A percentile compares a stretch with the other conserved stretches of the same genome.
Evolutionary conservation across 2,797 vertebrate species (phyloP).

Genomic region (Hydrocynus forskahlii): DNA sequence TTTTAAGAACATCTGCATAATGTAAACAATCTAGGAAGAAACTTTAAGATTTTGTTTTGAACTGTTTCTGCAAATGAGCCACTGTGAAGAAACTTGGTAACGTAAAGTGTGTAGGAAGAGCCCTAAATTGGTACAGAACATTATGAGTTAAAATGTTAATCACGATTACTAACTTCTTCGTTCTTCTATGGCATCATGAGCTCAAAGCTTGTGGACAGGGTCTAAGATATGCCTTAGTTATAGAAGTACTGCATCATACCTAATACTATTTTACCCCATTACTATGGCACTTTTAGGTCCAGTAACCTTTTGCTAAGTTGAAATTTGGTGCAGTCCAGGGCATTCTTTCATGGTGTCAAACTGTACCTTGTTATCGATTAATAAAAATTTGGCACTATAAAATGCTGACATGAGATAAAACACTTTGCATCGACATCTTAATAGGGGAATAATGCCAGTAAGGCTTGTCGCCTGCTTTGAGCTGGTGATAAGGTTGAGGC

Average conservation of each 20-base stretch:
- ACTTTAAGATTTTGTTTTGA: no score
- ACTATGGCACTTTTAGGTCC: not conserved
- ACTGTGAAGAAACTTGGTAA: not conserved
- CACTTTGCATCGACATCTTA: not conserved
- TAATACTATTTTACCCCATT: not conserved
- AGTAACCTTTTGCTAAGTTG: not conserved
- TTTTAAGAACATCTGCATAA: no score
- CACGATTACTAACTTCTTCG: no score
- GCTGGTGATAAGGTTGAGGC: slow-evolving; percentile 1
- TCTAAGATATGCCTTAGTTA: not conserved
- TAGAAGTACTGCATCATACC: not conserved
- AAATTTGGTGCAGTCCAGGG: not conserved
- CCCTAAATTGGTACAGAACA: not conserved
- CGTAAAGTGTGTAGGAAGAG: not conserved
- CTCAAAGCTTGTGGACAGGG: no score
- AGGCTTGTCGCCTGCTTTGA: slow-evolving; percentile 3
- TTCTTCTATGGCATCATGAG: no score
- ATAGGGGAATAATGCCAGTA: not conserved
- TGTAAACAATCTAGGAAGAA: no score
- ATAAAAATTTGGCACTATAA: not conserved
- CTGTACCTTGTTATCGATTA: not conserved
- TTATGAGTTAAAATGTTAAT: not conserved
- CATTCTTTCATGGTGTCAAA: not conserved
- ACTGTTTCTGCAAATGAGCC: no score
- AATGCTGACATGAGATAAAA: not conserved